These are phyloP conservation scores for Drosophila kambysellisi DNA, from an alignment of 2,888 invertebrate genomes.

Conservation along the genomic window DNA sequence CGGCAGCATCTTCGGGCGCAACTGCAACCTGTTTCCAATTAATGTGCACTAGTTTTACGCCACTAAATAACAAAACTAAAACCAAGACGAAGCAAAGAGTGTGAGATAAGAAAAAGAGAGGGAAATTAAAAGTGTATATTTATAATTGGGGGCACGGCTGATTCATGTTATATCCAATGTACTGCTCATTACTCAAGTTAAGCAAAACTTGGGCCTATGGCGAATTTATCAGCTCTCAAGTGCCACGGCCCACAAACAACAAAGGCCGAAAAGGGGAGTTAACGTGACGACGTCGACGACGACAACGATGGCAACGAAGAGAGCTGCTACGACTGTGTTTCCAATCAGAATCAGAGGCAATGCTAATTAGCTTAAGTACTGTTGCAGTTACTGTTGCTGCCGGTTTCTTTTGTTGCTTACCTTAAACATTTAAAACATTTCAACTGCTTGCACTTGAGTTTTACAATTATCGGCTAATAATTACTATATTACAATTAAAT, in stretches of 20 bases:
- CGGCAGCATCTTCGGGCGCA: slow-evolving; percentile 75
- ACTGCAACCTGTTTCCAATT: slow-evolving; percentile 22
- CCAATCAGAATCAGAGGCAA: slow-evolving; percentile 55
- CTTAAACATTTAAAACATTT: slow-evolving; percentile 65
- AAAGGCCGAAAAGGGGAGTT: slow-evolving; percentile 72
- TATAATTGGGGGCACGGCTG: slow-evolving; percentile 14
- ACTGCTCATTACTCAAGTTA: slow-evolving; percentile 64
- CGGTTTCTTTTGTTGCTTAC: slow-evolving; percentile 38
- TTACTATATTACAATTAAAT: slow-evolving; percentile 37
- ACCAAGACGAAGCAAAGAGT: background rate
- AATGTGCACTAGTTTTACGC: slow-evolving; percentile 40
- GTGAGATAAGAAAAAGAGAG: background rate
- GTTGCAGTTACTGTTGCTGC: background rate
- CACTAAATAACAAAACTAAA: slow-evolving; percentile 51
- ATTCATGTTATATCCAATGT: slow-evolving; percentile 27
- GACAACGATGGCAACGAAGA: slow-evolving; percentile 28
- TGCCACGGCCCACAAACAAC: slow-evolving; percentile 55
- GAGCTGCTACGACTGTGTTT: slow-evolving; percentile 23
- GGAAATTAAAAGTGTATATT: background rate
- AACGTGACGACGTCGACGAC: slow-evolving; percentile 64
- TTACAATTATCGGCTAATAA: slow-evolving; percentile 34
- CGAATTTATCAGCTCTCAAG: slow-evolving; percentile 57
- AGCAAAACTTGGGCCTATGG: slow-evolving; percentile 18
- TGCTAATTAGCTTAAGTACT: slow-evolving; percentile 53
- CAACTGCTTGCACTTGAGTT: slow-evolving; percentile 30